phyloP scores from a whole-genome alignment of 2,888 invertebrate species.

The Nemoura dubitans region DNA sequence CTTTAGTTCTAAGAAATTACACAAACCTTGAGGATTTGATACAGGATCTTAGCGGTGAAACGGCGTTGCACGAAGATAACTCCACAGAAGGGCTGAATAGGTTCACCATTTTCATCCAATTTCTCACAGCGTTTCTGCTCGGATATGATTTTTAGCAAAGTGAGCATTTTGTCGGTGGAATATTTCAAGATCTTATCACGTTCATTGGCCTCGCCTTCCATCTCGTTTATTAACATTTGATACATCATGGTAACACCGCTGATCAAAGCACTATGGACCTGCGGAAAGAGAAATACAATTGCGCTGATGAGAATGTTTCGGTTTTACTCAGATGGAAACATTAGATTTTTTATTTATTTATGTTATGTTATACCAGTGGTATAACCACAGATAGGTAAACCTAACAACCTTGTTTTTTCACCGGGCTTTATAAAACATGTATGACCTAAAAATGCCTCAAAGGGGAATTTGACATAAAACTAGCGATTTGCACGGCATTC shows the following conservation, averaged over 20 bases:
- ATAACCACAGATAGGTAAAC: too few relatives aligned
- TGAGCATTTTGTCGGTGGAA: not conserved
- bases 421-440: too few relatives aligned
- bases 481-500: too few relatives aligned
- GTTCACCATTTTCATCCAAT: not conserved
- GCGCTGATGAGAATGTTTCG: too few relatives aligned
- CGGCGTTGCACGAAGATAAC: slow-evolving; percentile 79
- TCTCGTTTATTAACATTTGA: not conserved
- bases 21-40: slow-evolving; percentile 68
- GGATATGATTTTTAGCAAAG: not conserved
- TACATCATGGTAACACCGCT: not conserved
- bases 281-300: not conserved
- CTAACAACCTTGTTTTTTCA: too few relatives aligned
- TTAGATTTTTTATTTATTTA: too few relatives aligned
- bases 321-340: too few relatives aligned
- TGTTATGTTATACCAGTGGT: too few relatives aligned
- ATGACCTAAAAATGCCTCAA: too few relatives aligned
- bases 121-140: not conserved
- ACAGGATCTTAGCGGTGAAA: slow-evolving; percentile 79
- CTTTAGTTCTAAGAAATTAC: too few relatives aligned
- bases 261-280: slow-evolving; percentile 9
- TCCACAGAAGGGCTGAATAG: slow-evolving; percentile 64
- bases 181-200: not conserved
- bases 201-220: not conserved
- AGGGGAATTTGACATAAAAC: too few relatives aligned